Percentiles rank a stretch among this genome's conserved stretches.
phyloP scores from a whole-genome alignment of 2,888 invertebrate genomes.

The Brachylomia viminalis region DNA sequence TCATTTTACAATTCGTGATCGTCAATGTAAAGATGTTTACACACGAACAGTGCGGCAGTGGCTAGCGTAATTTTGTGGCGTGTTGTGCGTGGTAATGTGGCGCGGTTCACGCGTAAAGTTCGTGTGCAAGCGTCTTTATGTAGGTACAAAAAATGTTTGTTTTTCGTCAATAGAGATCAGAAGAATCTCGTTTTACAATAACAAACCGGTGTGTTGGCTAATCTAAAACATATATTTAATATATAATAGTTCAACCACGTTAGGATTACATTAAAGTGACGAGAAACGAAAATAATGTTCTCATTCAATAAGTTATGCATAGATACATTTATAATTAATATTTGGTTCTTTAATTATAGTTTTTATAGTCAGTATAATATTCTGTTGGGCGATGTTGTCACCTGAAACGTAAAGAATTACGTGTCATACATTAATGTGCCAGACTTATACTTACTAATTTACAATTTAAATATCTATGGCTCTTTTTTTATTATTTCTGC shows the following conservation, averaged over 20 bases:
- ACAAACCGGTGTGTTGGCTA: slow-evolving; percentile 69
- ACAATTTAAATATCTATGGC: slow-evolving; percentile 48
- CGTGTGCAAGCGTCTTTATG: slow-evolving; percentile 63
- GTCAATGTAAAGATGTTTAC: slow-evolving; percentile 63
- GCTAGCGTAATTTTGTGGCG: slow-evolving; percentile 35
- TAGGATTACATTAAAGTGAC: slow-evolving; percentile 74
- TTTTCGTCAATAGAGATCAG: slow-evolving; percentile 69
- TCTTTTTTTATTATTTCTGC: slow-evolving; percentile 10
- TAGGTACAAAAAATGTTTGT: slow-evolving; percentile 65
- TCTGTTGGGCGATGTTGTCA: slow-evolving; percentile 82
- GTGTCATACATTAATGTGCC: slow-evolving; percentile 50
- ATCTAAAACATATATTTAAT: slow-evolving; percentile 74
- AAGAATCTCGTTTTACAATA: slow-evolving; percentile 69
- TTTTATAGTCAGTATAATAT: slow-evolving; percentile 74
- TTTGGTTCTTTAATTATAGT: slow-evolving; percentile 88
- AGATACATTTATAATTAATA: slow-evolving; percentile 86
- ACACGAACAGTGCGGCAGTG: slow-evolving; percentile 54
- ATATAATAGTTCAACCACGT: slow-evolving; percentile 79
- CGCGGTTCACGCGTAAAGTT: slow-evolving; percentile 39
- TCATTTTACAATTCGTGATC: slow-evolving; percentile 66
- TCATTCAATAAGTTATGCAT: slow-evolving; percentile 87
- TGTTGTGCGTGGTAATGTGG: slow-evolving; percentile 40
- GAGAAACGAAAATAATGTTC: slow-evolving; percentile 73
- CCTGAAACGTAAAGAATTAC: slow-evolving; percentile 73
- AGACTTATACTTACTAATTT: slow-evolving; percentile 34